Evolutionary conservation across 2,888 invertebrate genomes (phyloP), one percentile per base, ranked within the genome.

Genomic region (Dusona sp.): DNA sequence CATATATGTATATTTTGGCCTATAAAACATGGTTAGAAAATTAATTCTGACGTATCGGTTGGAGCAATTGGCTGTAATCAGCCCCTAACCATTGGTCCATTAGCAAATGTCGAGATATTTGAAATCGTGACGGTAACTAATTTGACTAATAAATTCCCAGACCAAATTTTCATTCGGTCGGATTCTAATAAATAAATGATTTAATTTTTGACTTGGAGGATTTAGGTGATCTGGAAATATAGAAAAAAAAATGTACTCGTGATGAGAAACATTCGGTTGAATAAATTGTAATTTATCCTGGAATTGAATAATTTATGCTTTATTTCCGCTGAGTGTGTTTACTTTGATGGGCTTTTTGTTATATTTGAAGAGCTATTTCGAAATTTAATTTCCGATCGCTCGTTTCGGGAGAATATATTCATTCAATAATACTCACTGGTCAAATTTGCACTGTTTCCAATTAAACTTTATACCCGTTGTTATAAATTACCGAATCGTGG

Each of bases 1-100:
- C 22, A 19, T 33, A 70, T n/a, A 19, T 33, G n/a, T 36, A 54
- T 22, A 81, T 51, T 25, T 25, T 11, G 36, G 11, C 72, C 8
- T 33, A 36, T 57, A 75, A 79, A 68, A 74, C 78, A 88, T 83
- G 89, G 87, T 86, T 86, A 64, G 85, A 64, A 83, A 85, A 89
- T 91, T 90, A 90, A 91, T 90, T 87, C 87, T 87, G 88, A 89
- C 87, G 88, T 89, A 91, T 90, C 83, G 89, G 73, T 70, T 51
- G 54, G 36, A 83, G 85, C 84, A 83, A 89, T 87, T 89, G 87
- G 85, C 73, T 54, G 87, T 88, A 87, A 88, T 89, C 87, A 79
- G 45, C 65, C 38, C 16, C 64, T 72, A 72, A 83, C 72, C 13
- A 61, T 54, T 25, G 77, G 72, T 51, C 72, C 33, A 65, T 70